Conservation (phyloP, 1,140 invertebrate genomes). For the Drosophila nigromelanica region DNA sequence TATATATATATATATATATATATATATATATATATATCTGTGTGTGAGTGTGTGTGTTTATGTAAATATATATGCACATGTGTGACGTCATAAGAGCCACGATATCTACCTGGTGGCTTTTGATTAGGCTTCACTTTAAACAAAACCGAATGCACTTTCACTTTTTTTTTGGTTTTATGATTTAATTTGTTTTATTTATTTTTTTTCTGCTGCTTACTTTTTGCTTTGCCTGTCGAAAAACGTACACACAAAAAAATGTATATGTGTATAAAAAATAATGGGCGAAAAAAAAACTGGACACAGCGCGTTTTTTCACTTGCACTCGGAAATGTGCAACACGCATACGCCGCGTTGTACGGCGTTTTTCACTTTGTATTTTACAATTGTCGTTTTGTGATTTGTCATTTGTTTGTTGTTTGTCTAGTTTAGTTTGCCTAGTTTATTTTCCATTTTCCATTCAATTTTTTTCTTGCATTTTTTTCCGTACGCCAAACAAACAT, state of each 20-base stretch:
- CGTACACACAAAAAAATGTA: neutral
- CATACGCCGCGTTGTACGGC: constrained; percentile 61
- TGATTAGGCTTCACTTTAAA: constrained; percentile 13
- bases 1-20: constrained; percentile 43
- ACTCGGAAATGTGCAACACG: constrained; percentile 36
- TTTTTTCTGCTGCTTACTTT: neutral
- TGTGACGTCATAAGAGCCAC: constrained; percentile 40
- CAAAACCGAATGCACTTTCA: constrained; percentile 25
- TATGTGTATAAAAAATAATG: neutral
- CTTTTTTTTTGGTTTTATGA: constrained; percentile 21
- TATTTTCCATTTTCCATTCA: constrained; percentile 15
- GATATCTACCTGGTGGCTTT: constrained; percentile 10
- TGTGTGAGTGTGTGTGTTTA: constrained; percentile 21
- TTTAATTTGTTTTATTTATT: constrained; percentile 1
- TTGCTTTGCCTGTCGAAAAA: neutral
- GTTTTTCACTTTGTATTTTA: constrained; percentile 15
- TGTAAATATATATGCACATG: constrained; percentile 16
- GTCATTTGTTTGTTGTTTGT: constrained; percentile 36
- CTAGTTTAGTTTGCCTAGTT: constrained; percentile 1
- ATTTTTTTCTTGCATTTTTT: constrained; percentile 6
- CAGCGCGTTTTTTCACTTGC: constrained; percentile 38
- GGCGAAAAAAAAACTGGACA: neutral
- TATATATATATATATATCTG: constrained; percentile 6
- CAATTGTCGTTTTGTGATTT: constrained; percentile 4
- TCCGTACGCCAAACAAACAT: constrained; percentile 28